Base-by-base conservation (phyloP, 2,113 vertebrate genomes). In the Macquaria ambigua region DNA sequence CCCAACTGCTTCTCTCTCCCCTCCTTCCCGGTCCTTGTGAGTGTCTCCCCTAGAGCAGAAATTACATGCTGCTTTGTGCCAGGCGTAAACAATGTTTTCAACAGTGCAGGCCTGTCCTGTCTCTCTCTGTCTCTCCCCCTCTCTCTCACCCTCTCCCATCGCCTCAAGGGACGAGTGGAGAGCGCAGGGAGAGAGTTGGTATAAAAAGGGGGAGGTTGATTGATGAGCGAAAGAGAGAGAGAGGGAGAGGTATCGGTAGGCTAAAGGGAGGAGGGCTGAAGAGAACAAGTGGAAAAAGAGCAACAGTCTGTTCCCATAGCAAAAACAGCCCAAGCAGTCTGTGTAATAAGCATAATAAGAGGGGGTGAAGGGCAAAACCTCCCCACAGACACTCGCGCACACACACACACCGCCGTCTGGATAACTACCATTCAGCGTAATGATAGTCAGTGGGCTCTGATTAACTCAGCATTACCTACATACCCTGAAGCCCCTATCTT, bases 31-130 rank as follows among this genome's bases (percentile, higher is more conserved):
- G 76, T 84, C 74, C 76, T 72, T 84, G 78, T 77, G 88, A 89
- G 90, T 89, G 88, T 91, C 94, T 90, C 89, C 89, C 91, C 74
- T 76, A 28, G 72, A 91, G 94, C 90, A 92, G 89, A 93, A 94
- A 95, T 94, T 88, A 95, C 93, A 94, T 90, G 91, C 88, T 91
- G 90, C 92, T 93, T 90, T 92, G 89, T 91, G 90, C 87, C 80
- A 88, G 93, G 90, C 81, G 76, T 94, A 94, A 94, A 95, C 93
- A 93, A 85, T 93, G 90, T 93, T 93, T 94, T 93, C 91, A 93
- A 91, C 90, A 85, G 91, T 84, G 88, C 85, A 73, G 91, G 87
- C 86, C 87, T 86, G 91, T 93, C 90, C 90, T 81, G 85, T 93
- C 90, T 91, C 87, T 69, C 88, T 23, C 70, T 62, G 16, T 63